Base-by-base conservation (phyloP, 1,140 invertebrate species). In the Bombus impatiens region DNA sequence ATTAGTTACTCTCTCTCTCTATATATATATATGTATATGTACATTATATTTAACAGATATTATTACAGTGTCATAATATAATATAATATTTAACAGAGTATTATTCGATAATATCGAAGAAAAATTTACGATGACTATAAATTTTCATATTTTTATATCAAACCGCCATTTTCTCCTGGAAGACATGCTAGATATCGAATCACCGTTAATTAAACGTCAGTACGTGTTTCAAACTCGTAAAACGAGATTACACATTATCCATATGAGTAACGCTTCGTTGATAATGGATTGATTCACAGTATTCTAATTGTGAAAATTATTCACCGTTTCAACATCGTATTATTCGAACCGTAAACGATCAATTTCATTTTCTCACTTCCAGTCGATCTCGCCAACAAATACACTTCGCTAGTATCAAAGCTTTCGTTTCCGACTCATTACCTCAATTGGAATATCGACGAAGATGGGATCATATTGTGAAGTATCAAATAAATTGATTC, bases 401-500 rank as follows among this genome's bases (percentile, higher is more conserved):
- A 35, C 47, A 32, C 47, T 59, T 74, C 1, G 25, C 18, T 32
- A 3, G 5, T 28, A 22, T n/a, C 13, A 42, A n/a, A 59, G 47
- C 47, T 35, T 47, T 76, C n/a, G 44, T 12, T 5, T 2, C 12
- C 42, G 42, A 42, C 37, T 59, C 40, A 78, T 78, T 71, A 68
- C 32, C 32, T 59, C 82, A 22, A 79, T 78, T 79, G 44, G 40
- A 71, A 84, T 35, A 70, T 53, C 76, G 65, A 59, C n/a, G 62
- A 83, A 53, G 32, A 28, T 18, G 32, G 37, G 65, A 70, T 68
- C 15, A 59, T 37, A 62, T 59, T 35, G 37, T 10, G 37, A 44
- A 47, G 42, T 59, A 78, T 84, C 53, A 13, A 67, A 79, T 67
- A 71, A 82, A 86, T 70, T 57, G 78, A 86, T 77, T 71, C 28